These are phyloP conservation scores for Pseudochirops cupreus DNA, from an alignment of 2,797 vertebrate genomes.

Conservation along the genomic window DNA sequence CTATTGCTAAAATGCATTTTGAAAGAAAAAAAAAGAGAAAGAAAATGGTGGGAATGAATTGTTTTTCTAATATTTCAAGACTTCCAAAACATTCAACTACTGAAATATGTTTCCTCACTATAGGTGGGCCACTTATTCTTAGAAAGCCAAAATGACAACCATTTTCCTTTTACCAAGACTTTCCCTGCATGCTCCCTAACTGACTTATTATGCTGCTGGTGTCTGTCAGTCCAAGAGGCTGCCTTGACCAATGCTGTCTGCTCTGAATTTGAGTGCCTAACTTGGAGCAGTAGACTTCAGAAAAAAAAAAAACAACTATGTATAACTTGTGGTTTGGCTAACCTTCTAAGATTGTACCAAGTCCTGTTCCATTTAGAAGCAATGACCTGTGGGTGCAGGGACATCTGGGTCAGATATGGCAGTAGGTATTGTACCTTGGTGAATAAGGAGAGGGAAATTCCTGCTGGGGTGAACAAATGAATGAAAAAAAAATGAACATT, in stretches of 20 bases:
- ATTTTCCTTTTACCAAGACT: neutral
- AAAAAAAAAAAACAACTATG: neutral
- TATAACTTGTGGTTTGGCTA: constrained; percentile 37
- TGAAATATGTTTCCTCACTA: constrained; percentile 1
- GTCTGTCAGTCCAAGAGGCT: neutral
- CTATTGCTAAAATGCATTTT: neutral
- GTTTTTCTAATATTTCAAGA: neutral
- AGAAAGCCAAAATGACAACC: constrained; percentile 15
- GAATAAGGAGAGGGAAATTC: constrained; percentile 32
- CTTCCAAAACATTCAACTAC: neutral
- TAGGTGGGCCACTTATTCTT: constrained; percentile 1
- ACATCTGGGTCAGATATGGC: constrained; percentile 3
- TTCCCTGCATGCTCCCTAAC: neutral
- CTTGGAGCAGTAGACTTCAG: neutral
- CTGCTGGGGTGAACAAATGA: neutral
- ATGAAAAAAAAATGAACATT: neutral
- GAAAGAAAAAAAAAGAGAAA: neutral
- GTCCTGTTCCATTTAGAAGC: constrained; percentile 49
- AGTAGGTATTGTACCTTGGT: constrained; percentile 11
- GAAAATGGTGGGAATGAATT: constrained; percentile 9
- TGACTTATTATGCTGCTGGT: neutral
- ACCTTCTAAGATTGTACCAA: constrained; percentile 38
- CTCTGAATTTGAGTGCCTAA: constrained; percentile 34
- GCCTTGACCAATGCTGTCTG: neutral
- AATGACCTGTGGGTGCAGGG: neutral